Evolutionary conservation across 2,113 vertebrate species (phyloP), one percentile per base, ranked within the genome.

Genomic region (Donacobius atricapilla): DNA sequence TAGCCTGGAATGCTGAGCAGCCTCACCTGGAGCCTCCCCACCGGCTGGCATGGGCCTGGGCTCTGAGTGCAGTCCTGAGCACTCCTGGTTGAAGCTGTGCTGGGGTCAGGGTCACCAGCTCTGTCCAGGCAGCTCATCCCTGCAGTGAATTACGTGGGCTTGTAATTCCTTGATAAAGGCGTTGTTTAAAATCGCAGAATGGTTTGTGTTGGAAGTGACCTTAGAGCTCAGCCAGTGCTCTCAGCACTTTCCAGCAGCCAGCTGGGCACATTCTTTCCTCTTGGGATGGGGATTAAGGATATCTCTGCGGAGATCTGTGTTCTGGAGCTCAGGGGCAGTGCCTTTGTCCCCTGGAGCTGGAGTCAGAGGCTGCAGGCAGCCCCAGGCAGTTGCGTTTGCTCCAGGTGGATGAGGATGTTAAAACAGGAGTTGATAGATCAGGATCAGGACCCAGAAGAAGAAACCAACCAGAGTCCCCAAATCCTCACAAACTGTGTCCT

Each of bases 41-140:
- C 30, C 2, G 1, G 6, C 70, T 24, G 15, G 35, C 30, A 2
- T 0, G 25, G 8, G 25, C 11, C 37, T 11, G 71, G n/a, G 44
- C 54, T 63, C 11, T 22, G 7, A 53, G 31, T 24, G 73, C 60
- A 64, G 61, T 66, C 31, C 35, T 79, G 28, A 20, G 21, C 39
- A 10, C 11, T 61, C 61, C 45, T 35, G 6, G 10, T 9, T 44
- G 33, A n/a, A 33, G 45, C 20, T 53, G 21, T 24, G 24, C 14
- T n/a, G 6, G 9, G 44, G 11, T n/a, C 45, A 58, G 27, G 25
- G 30, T 60, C 45, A 75, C 45, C 53, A 75, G 23, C 53, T 65
- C 39, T 75, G 45, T n/a, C 39, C 87, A 75, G 60, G 44, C 50
- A 76, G 33, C 54, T 77, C 61, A 42, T 35, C 53, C 42, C 35